These are phyloP conservation scores for Smittia aterrima DNA, from an alignment of 2,888 invertebrate genomes.

Conservation along the genomic window DNA sequence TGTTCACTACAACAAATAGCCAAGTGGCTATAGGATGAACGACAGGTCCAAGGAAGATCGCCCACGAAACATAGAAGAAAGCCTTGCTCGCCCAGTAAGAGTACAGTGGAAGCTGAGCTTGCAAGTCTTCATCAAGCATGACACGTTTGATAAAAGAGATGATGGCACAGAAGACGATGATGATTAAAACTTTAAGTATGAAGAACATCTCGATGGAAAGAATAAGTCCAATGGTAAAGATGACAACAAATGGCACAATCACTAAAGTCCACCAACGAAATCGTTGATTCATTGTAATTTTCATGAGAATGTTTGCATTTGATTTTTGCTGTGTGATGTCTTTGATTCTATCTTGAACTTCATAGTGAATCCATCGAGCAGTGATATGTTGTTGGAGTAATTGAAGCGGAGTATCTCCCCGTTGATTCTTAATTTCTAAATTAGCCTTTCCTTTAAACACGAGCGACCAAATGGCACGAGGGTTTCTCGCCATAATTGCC, in stretches of 20 bases:
- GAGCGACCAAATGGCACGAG: constrained; percentile 82
- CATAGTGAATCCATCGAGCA: constrained; percentile 78
- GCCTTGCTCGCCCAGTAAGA: constrained; percentile 93
- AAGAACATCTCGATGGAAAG: constrained; percentile 67
- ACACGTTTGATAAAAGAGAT: constrained; percentile 73
- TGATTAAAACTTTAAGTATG: constrained; percentile 65
- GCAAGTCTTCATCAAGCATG: constrained; percentile 82
- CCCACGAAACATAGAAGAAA: constrained; percentile 95
- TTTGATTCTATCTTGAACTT: constrained; percentile 72
- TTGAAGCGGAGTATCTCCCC: constrained; percentile 81
- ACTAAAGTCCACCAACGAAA: constrained; percentile 86
- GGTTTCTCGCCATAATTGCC: constrained; percentile 91
- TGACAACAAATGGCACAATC: constrained; percentile 83
- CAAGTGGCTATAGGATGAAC: constrained; percentile 58
- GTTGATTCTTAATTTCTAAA: constrained; percentile 70
- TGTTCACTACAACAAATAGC: constrained; percentile 68
- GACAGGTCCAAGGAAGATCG: constrained; percentile 60
- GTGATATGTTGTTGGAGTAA: constrained; percentile 73
- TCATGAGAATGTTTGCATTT: constrained; percentile 48
- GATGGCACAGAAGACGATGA: constrained; percentile 67
- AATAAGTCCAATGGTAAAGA: constrained; percentile 82
- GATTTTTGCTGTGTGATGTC: constrained; percentile 56
- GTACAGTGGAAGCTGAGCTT: constrained; percentile 84
- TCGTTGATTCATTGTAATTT: constrained; percentile 56
- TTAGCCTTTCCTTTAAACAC: constrained; percentile 68